Percentiles rank a stretch among this genome's conserved stretches.
These are phyloP conservation scores for Ophthalmolycus amberensis DNA, from an alignment of 2,113 vertebrate genomes.

Conservation along the genomic window DNA sequence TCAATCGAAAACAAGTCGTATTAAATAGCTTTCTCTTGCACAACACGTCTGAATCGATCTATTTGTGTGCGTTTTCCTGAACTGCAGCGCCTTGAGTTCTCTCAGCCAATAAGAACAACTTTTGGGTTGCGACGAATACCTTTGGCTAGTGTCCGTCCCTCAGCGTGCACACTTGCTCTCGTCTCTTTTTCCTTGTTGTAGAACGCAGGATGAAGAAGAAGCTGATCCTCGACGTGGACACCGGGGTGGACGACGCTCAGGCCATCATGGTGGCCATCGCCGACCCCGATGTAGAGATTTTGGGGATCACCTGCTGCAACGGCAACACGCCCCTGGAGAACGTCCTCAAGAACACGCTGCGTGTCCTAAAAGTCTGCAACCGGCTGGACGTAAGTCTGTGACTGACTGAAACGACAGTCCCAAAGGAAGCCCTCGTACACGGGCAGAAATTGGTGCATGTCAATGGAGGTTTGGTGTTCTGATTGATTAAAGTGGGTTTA, in stretches of 20 bases:
- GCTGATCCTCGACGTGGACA: constrained; percentile 79
- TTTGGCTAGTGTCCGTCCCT: not conserved
- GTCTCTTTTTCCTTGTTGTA: not conserved
- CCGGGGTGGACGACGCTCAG: constrained; percentile 83
- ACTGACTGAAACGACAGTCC: not conserved
- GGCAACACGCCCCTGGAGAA: constrained; percentile 81
- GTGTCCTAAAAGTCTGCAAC: constrained; percentile 78
- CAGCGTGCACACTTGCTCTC: not conserved
- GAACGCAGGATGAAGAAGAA: constrained; percentile 69
- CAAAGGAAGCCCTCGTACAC: not conserved
- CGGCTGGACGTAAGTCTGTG: constrained; percentile 66
- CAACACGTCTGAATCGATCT: not conserved
- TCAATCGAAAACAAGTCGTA: not conserved
- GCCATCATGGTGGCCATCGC: constrained; percentile 80
- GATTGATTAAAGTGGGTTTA: not conserved
- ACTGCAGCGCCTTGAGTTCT: not conserved
- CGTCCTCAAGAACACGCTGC: constrained; percentile 79
- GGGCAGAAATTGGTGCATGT: not conserved
- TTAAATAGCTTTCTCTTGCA: not conserved
- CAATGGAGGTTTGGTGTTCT: not conserved
- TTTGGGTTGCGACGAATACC: not conserved
- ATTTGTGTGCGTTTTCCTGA: not conserved
- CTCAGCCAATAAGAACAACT: not conserved
- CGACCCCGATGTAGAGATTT: constrained; percentile 68
- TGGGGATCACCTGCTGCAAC: constrained; percentile 81